A percentile compares a stretch with the other conserved stretches of the same genome.
Evolutionary conservation across 2,797 vertebrate species (phyloP).

Genomic region (Chloroceryle inda): DNA sequence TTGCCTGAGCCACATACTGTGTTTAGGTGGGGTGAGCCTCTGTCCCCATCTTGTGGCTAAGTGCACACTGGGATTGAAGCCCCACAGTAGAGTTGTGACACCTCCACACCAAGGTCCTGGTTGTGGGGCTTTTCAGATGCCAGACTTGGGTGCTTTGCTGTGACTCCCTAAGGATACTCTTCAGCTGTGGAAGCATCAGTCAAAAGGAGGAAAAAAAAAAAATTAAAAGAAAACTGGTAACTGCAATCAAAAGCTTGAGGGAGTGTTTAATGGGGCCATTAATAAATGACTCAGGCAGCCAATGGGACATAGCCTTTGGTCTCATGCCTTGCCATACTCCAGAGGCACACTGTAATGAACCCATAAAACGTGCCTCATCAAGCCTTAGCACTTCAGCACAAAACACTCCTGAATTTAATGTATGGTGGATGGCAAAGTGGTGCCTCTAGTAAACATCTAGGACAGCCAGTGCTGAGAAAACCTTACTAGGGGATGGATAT

Average conservation of each 20-base stretch:
- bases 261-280: conserved; percentile 50
- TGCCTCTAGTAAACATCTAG: conserved; percentile 1
- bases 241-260: conserved; percentile 36
- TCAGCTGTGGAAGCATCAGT: background rate
- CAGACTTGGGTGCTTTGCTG: background rate
- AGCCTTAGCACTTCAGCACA: background rate
- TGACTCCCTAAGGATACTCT: background rate
- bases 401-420: background rate
- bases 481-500: background rate
- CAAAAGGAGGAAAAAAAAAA: background rate
- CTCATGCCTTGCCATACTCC: conserved; percentile 33
- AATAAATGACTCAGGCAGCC: conserved; percentile 54
- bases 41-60: background rate
- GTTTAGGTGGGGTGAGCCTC: background rate
- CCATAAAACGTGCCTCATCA: conserved; percentile 59
- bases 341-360: conserved; percentile 36
- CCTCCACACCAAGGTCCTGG: background rate
- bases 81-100: background rate
- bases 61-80: background rate
- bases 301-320: conserved; percentile 50
- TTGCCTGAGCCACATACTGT: background rate
- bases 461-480: background rate
- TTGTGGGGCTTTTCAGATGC: background rate
- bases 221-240: conserved; percentile 10
- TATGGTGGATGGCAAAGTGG: background rate